A percentile compares a stretch with the other conserved stretches of the same genome.
phyloP scores from a whole-genome alignment of 2,888 invertebrate genomes.

The Drosophila pseudotalamancana region DNA sequence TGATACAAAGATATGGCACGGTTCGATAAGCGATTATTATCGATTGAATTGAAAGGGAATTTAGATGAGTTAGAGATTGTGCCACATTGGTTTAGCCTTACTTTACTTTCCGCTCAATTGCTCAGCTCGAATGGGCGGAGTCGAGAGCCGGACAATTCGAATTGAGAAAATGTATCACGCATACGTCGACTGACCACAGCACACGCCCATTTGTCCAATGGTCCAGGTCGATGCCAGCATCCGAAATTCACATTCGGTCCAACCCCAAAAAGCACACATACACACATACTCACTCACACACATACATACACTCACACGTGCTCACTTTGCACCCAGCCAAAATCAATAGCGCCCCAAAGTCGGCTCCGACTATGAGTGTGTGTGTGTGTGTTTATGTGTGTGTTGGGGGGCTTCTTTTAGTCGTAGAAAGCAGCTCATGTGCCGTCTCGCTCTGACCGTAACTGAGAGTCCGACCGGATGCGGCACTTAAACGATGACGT shows the following conservation, averaged over 20 bases:
- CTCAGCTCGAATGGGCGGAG: constrained; percentile 54
- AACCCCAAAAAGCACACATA: constrained; percentile 34
- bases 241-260: constrained; percentile 16
- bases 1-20: too few relatives aligned
- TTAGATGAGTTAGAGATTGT: too few relatives aligned
- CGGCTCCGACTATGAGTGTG: constrained; percentile 17
- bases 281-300: constrained; percentile 3
- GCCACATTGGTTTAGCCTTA: too few relatives aligned
- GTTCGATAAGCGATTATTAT: too few relatives aligned
- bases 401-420: constrained; percentile 1
- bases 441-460: constrained; percentile 48
- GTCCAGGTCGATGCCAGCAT: constrained; percentile 19
- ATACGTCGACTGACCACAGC: constrained; percentile 52
- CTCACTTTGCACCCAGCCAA: constrained; percentile 47
- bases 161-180: constrained; percentile 38
- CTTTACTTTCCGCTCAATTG: not conserved
- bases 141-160: constrained; percentile 20
- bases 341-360: constrained; percentile 72
- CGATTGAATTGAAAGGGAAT: too few relatives aligned
- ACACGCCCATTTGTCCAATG: constrained; percentile 58
- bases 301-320: not conserved
- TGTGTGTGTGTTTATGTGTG: constrained; percentile 4
- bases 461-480: constrained; percentile 55
- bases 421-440: constrained; percentile 14
- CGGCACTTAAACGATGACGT: constrained; percentile 69